These are phyloP conservation scores for Poecilia picta DNA, from an alignment of 2,797 vertebrate species.

Conservation along the genomic window DNA sequence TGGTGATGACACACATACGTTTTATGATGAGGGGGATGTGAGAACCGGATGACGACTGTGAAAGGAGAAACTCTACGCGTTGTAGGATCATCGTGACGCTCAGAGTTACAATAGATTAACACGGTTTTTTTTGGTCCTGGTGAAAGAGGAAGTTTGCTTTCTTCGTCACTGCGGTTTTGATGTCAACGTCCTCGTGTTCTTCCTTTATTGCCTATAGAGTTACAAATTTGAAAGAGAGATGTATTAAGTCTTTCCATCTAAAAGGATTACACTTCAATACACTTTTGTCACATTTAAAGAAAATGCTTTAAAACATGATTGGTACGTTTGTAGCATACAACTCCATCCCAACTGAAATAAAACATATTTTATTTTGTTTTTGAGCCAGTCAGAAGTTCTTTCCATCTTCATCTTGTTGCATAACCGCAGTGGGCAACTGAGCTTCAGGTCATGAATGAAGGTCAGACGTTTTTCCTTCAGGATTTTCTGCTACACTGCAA, in stretches of 20 bases:
- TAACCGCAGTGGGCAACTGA: not conserved
- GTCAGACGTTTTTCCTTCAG: not conserved
- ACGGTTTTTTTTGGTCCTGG: not conserved
- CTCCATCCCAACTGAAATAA: not conserved
- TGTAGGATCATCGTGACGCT: constrained; percentile 9
- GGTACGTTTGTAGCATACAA: too few species aligned
- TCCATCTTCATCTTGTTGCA: not conserved
- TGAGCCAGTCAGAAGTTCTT: not conserved
- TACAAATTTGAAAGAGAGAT: not conserved
- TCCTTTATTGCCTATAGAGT: not conserved
- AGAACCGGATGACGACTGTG: constrained; percentile 48
- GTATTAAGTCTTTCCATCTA: not conserved
- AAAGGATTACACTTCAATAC: not conserved
- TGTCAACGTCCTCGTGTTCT: constrained; percentile 18
- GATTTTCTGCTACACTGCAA: not conserved
- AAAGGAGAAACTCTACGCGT: constrained; percentile 25
- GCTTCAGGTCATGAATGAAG: not conserved
- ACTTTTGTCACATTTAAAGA: not conserved
- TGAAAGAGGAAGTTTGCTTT: constrained; percentile 46
- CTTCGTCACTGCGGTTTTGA: constrained; percentile 49
- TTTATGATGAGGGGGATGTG: constrained; percentile 4
- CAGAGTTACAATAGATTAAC: constrained; percentile 9
- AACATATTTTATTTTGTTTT: not conserved
- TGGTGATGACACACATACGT: constrained; percentile 20
- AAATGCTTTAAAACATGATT: not conserved